These are phyloP conservation scores for Steatornis caripensis DNA, from an alignment of 2,113 vertebrate species.

Conservation along the genomic window DNA sequence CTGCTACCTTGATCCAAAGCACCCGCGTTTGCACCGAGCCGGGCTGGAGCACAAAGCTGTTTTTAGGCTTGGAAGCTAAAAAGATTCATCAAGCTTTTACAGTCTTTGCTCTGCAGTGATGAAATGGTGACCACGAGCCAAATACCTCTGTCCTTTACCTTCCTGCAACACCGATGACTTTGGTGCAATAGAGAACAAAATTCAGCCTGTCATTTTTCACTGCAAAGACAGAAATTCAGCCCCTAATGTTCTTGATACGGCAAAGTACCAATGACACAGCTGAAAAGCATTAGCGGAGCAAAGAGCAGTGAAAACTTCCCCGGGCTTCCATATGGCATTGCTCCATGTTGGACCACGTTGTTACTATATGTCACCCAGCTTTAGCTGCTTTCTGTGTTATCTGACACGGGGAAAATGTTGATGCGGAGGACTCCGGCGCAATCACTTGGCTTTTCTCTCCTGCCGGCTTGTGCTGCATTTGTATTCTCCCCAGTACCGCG, in stretches of 20 bases:
- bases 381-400: not conserved
- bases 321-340: constrained; percentile 41
- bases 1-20: not conserved
- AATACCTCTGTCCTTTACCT: not conserved
- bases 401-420: constrained; percentile 11
- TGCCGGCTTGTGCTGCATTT: not conserved
- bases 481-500: constrained; percentile 22
- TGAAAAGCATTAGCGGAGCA: constrained; percentile 52
- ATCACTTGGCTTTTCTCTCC: not conserved
- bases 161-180: not conserved
- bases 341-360: not conserved
- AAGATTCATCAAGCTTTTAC: constrained; percentile 17
- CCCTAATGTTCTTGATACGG: not conserved
- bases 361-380: not conserved
- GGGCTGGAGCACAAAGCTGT: not conserved
- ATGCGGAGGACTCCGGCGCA: not conserved
- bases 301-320: constrained; percentile 45
- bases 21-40: not conserved
- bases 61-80: not conserved
- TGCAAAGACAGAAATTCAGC: not conserved
- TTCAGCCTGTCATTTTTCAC: not conserved
- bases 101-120: not conserved
- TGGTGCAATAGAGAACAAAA: not conserved
- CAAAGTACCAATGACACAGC: constrained; percentile 47
- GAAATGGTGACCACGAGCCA: constrained; percentile 26